Base-by-base conservation (phyloP, 1,140 invertebrate species). In the Formica selysi region DNA sequence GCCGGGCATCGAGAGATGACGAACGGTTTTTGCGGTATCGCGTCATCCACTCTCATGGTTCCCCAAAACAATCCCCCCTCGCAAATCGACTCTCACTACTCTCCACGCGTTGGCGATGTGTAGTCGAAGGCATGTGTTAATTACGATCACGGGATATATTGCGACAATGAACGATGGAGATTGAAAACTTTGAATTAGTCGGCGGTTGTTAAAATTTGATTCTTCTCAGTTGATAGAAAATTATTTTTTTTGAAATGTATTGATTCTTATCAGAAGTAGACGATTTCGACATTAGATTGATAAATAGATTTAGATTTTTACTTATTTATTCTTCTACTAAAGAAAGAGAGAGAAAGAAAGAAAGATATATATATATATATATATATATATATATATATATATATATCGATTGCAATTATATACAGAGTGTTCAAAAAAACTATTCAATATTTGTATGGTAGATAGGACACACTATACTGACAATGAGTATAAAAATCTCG, bases 1-100 rank as follows among this genome's bases (percentile, higher is more conserved):
- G 74, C 54, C 64, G 61, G 10, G 36, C 61, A 67, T 26, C 62
- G 51, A 87, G 88, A 91, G 86, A 91, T 91, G 90, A 91, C 76
- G 70, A 81, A 91, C 79, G 87, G 74, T 32, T 62, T 54, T 29
- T 54, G 67, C 64, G 76, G 68, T 83, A 74, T 88, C 87, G 84
- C 67, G 73, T 48, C 16, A 38, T 73, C 59, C 2, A 41, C 36
- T 44, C 26, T 36, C 26, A 2, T 16, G 6, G 38, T 51, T 36
- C 3, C 38, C 22, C 54, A 32, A 70, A 86, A 86, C 87, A 65
- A 61, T 41, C 59, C 29, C 26, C n/a, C 22, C 19, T 57, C 57
- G 51, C 67, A 65, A 86, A 86, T 81, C 78, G 84, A 81, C 44
- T 59, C 57, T 51, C 2, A 11, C 22, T 16, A 38, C 76, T 26